phyloP scores from a whole-genome alignment of 2,888 invertebrate genomes.

The Chloroclysta siterata region DNA sequence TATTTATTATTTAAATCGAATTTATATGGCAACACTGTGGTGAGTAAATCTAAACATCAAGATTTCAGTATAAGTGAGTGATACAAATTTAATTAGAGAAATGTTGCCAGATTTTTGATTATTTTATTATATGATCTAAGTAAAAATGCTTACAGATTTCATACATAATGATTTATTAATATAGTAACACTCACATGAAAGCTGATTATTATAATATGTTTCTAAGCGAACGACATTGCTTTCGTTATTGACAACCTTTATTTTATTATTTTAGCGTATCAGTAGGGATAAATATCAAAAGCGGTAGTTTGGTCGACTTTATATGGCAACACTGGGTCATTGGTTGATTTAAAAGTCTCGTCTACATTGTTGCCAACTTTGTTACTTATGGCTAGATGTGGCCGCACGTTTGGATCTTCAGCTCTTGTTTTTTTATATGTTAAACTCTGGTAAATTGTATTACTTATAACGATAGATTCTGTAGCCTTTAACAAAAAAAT shows the following conservation, averaged over 20 bases:
- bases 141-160: slow-evolving; percentile 64
- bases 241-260: slow-evolving; percentile 69
- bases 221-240: slow-evolving; percentile 75
- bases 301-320: slow-evolving; percentile 27
- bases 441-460: too few species aligned
- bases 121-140: not conserved
- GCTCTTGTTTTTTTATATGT: not conserved
- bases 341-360: not conserved
- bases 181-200: slow-evolving; percentile 73
- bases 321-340: slow-evolving; percentile 44
- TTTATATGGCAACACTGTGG: not conserved
- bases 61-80: slow-evolving; percentile 5
- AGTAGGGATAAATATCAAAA: slow-evolving; percentile 49
- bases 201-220: slow-evolving; percentile 68
- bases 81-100: not conserved
- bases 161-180: slow-evolving; percentile 50
- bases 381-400: slow-evolving; percentile 6
- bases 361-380: slow-evolving; percentile 22
- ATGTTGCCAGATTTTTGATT: not conserved
- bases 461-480: too few species aligned
- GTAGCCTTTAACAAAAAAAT: too few species aligned
- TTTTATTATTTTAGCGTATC: slow-evolving; percentile 37
- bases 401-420: not conserved
- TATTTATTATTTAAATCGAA: not conserved
- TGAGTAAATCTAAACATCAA: slow-evolving; percentile 18